Evolutionary conservation across 2,113 vertebrate genomes (phyloP), one percentile per base, ranked within the genome.

Genomic region (Chamaetylas fuelleborni): DNA sequence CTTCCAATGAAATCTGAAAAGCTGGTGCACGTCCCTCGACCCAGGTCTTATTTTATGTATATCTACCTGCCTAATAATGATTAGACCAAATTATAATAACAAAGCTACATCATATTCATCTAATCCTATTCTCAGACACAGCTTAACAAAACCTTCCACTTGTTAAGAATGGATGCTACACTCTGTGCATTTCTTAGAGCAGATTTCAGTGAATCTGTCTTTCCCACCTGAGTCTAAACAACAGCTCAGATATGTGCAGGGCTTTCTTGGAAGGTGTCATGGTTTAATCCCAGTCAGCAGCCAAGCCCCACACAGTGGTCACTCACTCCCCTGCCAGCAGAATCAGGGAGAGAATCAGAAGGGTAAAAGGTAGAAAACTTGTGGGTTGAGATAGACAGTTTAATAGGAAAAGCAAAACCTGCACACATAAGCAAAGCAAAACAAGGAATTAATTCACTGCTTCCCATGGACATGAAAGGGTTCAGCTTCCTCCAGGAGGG

Each of bases 281-380:
- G 4, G 28, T 38, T 61, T 38, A 60, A 53, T 15, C 15, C 12
- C 14, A 69, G 18, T 5, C 38, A 45, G 47, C 45, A 53, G 23
- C 45, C 23, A 69, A 60, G 14, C 8, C 42, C 8, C 34, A 31
- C 0, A 0, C 16, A 50, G 36, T 0, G 0, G 29, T 25, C 48
- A n/a, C 19, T 62, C 56, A 28, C 9, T 43, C 22, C 23, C 26
- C 14, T 12, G 24, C 6, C 40, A 29, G 40, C 10, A n/a, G 40
- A 28, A 34, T 28, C 40, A n/a, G 19, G 15, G 12, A 9, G 36
- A 48, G 36, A 43, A 58, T 26, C 38, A 36, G 31, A 43, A 60
- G 26, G 36, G 2, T 51, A 50, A 51, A 31, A 58, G 17, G 8
- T 16, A 58, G 18, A 58, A 50, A 43, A 31, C 14, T 14, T 3